A percentile compares a stretch with the other conserved stretches of the same genome.
Evolutionary conservation across 2,797 vertebrate genomes (phyloP).

Genomic region (Buceros bicornis): DNA sequence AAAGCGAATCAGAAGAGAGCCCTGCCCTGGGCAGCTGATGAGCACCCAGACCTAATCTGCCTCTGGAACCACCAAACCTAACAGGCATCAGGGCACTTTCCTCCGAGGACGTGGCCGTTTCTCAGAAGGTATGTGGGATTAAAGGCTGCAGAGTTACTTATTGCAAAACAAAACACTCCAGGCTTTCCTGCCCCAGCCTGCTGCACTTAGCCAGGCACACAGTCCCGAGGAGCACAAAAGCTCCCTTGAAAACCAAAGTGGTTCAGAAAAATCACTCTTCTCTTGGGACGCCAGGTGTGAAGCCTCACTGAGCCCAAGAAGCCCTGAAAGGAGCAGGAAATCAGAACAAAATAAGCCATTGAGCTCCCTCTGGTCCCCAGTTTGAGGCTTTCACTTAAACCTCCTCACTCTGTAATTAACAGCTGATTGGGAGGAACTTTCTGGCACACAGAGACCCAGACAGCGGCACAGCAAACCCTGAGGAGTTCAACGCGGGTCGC

Average conservation of each 20-base stretch:
- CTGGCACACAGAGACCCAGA: background rate
- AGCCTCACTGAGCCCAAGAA: background rate
- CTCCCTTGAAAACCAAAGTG: background rate
- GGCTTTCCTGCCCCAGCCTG: background rate
- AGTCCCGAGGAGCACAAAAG: background rate
- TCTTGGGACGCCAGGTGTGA: background rate
- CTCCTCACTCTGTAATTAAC: background rate
- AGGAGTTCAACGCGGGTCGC: background rate
- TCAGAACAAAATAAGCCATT: background rate
- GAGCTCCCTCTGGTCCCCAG: background rate
- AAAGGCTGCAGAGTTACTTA: background rate
- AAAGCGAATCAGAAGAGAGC: background rate
- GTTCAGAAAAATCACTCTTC: background rate
- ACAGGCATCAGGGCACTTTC: background rate
- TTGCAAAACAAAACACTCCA: background rate
- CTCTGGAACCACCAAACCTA: background rate
- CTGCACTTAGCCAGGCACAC: background rate
- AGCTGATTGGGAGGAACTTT: background rate
- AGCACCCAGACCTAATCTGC: background rate
- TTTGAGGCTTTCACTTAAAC: background rate
- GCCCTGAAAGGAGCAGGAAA: background rate
- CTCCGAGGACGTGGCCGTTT: background rate
- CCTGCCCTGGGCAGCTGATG: background rate
- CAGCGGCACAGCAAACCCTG: background rate
- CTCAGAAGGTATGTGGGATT: background rate